Base-by-base conservation (phyloP, 2,888 invertebrate genomes). In the Miltochrista miniata region DNA sequence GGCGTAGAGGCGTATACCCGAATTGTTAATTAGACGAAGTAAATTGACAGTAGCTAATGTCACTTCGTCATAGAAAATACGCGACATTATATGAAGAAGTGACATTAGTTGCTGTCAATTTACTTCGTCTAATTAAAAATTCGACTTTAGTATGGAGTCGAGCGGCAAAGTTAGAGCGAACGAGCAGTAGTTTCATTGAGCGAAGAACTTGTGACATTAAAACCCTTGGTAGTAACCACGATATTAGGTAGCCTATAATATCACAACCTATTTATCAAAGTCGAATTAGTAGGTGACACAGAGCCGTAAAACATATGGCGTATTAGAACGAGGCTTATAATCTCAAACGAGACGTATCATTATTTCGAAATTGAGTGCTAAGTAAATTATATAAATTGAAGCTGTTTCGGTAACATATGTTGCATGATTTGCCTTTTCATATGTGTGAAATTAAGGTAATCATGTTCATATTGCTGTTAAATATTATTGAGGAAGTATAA, bases 201-300 rank as follows among this genome's bases (percentile, higher is more conserved):
- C n/a, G 42, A 56, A 8, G 12, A 39, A 3, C 9, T 18, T 35
- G 7, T 15, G 51, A 61, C 37, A 11, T 51, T 8, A 0, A 15
- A 36, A 48, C 13, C 0, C 15, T 0, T 61, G 39, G 54, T 69
- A 57, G 5, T 12, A 8, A 9, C 36, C 12, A 12, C 29, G 12
- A 48, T 67, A 74, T 74, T 74, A 76, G 79, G 66, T 78, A 69
- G 66, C 68, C 63, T 77, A 73, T 79, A 78, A 76, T 78, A 71
- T 64, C 67, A 65, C 74, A 74, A 76, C 79, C 86, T 86, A 86
- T 87, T 86, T 85, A 85, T 88, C 84, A 86, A 82, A 83, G 72
- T 82, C 78, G 77, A 83, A 87, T 88, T 88, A 88, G 82, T 77
- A 80, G 81, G 80, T 86, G 86, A 87, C 85, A 84, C 74, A 74